A percentile compares a stretch with the other conserved stretches of the same genome.
Conservation (phyloP, 2,113 vertebrate genomes). For the Chionodraco myersi region DNA sequence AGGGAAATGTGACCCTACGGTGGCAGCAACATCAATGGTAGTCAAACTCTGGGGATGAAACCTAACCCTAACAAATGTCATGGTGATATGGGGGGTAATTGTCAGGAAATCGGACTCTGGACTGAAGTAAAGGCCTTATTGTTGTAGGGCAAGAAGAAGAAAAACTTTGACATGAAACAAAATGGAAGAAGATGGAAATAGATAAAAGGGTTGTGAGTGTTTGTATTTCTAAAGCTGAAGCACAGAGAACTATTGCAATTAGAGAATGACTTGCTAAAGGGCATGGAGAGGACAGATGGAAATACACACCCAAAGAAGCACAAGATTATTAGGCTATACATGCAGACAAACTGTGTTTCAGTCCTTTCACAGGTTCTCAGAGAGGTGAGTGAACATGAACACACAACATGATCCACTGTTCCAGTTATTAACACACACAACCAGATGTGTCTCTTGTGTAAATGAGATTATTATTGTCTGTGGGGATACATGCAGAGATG, state of each 20-base stretch:
- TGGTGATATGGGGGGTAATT: background rate
- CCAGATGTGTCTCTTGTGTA: conserved; percentile 22
- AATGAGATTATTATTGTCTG: conserved; percentile 13
- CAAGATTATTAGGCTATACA: background rate
- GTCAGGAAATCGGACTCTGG: conserved; percentile 18
- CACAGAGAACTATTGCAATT: too few species aligned
- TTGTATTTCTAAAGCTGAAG: background rate
- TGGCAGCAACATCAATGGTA: background rate
- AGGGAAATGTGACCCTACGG: conserved; percentile 8
- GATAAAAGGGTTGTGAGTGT: background rate
- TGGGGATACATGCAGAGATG: conserved; percentile 35
- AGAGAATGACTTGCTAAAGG: background rate
- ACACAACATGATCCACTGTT: background rate
- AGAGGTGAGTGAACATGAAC: background rate
- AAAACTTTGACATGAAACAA: background rate
- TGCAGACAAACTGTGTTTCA: background rate
- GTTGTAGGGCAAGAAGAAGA: background rate
- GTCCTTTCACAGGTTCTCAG: background rate
- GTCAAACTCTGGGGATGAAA: conserved; percentile 28
- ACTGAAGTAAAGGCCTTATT: background rate
- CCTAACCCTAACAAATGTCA: conserved; percentile 12
- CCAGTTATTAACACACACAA: conserved; percentile 24
- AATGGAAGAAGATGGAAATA: background rate
- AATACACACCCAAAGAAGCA: background rate
- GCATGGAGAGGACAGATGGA: background rate